A percentile compares a stretch with the other conserved stretches of the same genome.
These are phyloP conservation scores for Neuroterus valhalla DNA, from an alignment of 1,140 invertebrate genomes.

Conservation along the genomic window DNA sequence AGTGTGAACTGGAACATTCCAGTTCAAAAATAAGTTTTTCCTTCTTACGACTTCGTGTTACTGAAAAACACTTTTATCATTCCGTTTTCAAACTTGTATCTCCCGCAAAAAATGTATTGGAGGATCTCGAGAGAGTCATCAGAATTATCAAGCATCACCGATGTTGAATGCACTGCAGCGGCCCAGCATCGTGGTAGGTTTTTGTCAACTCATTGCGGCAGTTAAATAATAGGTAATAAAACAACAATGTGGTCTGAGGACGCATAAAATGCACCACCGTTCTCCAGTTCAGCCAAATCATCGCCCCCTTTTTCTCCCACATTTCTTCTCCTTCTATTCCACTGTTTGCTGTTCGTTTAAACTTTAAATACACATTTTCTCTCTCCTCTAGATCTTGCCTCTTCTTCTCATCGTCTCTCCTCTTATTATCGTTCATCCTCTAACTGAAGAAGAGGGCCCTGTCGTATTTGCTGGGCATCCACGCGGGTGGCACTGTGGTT, in stretches of 20 bases:
- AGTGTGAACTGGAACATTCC: too few species aligned
- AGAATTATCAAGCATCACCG: neutral
- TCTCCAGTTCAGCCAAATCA: neutral
- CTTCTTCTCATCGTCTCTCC: neutral
- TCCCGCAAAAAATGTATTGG: too few species aligned
- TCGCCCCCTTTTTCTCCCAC: slow-evolving; percentile 31
- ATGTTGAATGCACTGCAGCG: neutral
- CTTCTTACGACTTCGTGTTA: too few species aligned
- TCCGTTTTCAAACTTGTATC: too few species aligned
- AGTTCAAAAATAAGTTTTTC: too few species aligned
- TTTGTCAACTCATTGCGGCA: neutral
- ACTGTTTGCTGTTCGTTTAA: slow-evolving; percentile 8
- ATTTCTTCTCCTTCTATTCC: slow-evolving; percentile 30
- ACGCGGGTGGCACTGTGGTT: slow-evolving; percentile 17
- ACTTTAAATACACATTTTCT: slow-evolving; percentile 17
- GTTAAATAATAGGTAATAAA: slow-evolving; percentile 2
- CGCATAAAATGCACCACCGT: neutral
- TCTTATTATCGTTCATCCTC: neutral
- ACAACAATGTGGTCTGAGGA: neutral
- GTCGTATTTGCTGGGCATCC: slow-evolving; percentile 11
- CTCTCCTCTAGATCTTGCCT: slow-evolving; percentile 31
- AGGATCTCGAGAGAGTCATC: neutral
- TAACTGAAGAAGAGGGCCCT: neutral
- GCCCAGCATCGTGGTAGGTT: neutral
- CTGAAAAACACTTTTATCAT: too few species aligned